Percentiles rank a stretch among this genome's conserved stretches.
Evolutionary conservation across 2,113 vertebrate genomes (phyloP).

Genomic region (Micronycteris hirsuta): DNA sequence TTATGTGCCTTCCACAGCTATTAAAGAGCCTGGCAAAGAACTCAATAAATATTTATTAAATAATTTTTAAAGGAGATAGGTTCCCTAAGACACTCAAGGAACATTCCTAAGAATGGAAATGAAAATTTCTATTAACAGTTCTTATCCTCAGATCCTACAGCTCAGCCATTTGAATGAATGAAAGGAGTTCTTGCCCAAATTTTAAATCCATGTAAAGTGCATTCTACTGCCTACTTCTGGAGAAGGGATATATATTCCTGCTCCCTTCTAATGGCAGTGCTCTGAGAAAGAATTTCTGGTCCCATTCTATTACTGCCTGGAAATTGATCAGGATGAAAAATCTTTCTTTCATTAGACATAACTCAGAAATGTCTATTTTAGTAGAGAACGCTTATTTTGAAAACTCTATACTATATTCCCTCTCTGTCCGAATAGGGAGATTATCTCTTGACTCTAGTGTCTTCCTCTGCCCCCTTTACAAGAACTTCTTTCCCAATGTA

Average conservation of each 20-base stretch:
- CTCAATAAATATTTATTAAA: background rate
- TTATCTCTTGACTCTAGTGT: background rate
- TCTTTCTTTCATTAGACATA: background rate
- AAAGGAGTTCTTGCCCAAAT: background rate
- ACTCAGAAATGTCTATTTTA: background rate
- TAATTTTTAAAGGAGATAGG: background rate
- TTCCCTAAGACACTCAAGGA: background rate
- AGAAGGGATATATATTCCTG: background rate
- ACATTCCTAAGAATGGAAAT: background rate
- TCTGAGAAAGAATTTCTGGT: background rate
- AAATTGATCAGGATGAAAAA: background rate
- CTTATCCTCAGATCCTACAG: background rate
- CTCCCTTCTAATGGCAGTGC: background rate
- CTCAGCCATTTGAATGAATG: background rate
- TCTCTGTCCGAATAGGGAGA: background rate
- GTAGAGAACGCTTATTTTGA: background rate
- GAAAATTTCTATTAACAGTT: background rate
- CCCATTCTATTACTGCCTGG: background rate
- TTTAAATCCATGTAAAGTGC: background rate
- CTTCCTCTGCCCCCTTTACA: background rate
- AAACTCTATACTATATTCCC: background rate
- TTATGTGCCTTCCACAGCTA: background rate
- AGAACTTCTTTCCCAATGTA: background rate
- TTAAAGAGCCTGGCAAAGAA: conserved; percentile 1
- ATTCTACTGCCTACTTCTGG: background rate